phyloP scores from a whole-genome alignment of 1,140 invertebrate species.

The Solenopsis invicta region DNA sequence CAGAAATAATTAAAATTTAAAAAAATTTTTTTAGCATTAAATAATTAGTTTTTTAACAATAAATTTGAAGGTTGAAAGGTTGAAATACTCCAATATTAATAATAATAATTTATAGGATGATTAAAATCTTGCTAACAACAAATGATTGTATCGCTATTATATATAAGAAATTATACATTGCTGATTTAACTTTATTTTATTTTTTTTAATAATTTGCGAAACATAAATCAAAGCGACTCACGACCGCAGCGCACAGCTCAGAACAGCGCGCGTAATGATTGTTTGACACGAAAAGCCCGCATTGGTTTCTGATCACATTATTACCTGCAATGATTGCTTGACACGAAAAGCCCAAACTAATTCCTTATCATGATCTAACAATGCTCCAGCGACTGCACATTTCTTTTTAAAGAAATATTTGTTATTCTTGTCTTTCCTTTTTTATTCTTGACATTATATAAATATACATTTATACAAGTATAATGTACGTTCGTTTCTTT shows the following conservation, averaged over 20 bases:
- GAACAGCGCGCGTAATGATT: conserved; percentile 17
- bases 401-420: not conserved
- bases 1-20: not conserved
- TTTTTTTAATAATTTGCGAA: conserved; percentile 15
- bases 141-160: not conserved
- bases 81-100: not conserved
- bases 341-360: conserved; percentile 49
- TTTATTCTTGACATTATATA: not conserved
- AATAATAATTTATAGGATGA: not conserved
- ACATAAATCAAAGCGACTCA: not conserved
- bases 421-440: not conserved
- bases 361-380: conserved; percentile 31
- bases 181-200: not conserved
- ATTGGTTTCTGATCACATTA: conserved; percentile 46
- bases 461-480: not conserved
- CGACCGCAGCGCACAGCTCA: not conserved
- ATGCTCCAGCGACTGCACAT: not conserved
- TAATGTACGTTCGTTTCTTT: not conserved
- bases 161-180: not conserved
- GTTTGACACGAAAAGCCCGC: conserved; percentile 35
- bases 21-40: not conserved
- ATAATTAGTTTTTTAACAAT: not conserved
- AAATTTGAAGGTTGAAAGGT: not conserved
- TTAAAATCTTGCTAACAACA: not conserved
- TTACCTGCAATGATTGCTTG: conserved; percentile 35